phyloP scores from a whole-genome alignment of 2,888 invertebrate genomes.

The Deroplatys truncata region DNA sequence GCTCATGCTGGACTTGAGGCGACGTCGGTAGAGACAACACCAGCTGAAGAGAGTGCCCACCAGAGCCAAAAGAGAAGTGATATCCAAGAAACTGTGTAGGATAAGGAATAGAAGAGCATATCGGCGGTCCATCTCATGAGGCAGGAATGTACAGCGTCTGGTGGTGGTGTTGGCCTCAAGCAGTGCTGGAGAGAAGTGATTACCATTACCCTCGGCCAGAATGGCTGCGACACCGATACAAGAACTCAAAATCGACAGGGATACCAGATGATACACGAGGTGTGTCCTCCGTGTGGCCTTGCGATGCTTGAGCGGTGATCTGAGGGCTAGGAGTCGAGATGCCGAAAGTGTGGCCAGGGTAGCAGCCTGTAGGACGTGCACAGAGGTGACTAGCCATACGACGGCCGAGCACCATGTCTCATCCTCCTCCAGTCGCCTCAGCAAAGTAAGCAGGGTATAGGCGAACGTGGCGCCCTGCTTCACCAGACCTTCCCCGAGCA shows the following conservation, averaged over 20 bases:
- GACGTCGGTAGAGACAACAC: constrained; percentile 15
- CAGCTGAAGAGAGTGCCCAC: constrained; percentile 31
- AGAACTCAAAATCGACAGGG: constrained; percentile 49
- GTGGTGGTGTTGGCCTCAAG: constrained; percentile 28
- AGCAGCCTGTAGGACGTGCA: constrained; percentile 51
- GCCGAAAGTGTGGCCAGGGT: constrained; percentile 49
- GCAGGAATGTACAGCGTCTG: constrained; percentile 46
- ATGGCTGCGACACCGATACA: constrained; percentile 53
- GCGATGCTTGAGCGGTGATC: constrained; percentile 40
- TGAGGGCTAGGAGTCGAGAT: constrained; percentile 45
- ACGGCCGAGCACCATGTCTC: constrained; percentile 46
- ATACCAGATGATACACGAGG: constrained; percentile 50
- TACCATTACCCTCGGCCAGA: constrained; percentile 40
- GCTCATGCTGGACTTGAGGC: background rate
- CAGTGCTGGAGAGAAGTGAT: background rate
- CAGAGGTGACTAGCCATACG: constrained; percentile 49
- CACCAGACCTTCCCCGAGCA: constrained; percentile 44
- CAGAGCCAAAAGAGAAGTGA: constrained; percentile 47
- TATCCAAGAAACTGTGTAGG: constrained; percentile 49
- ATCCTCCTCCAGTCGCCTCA: constrained; percentile 40
- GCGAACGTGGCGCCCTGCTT: constrained; percentile 44
- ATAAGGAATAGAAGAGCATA: constrained; percentile 51
- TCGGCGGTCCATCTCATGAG: constrained; percentile 47
- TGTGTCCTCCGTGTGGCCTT: constrained; percentile 42
- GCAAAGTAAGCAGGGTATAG: constrained; percentile 43